phyloP scores from a whole-genome alignment of 2,113 vertebrate species.

The Eulacestoma nigropectus region DNA sequence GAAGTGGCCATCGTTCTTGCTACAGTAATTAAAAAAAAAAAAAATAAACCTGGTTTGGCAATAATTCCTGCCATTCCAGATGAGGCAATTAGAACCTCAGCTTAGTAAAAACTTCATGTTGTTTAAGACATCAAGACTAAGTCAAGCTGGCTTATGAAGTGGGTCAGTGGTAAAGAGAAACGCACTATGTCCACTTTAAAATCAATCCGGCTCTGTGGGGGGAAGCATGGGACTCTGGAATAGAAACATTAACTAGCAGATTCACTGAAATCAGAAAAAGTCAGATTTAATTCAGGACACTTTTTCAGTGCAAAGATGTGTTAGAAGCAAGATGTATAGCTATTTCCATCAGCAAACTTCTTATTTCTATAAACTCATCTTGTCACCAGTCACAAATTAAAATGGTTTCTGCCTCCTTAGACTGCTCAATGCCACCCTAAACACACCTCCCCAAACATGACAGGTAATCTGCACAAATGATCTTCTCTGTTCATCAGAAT shows the following conservation, averaged over 20 bases:
- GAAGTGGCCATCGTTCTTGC: background rate
- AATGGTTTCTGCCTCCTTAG: background rate
- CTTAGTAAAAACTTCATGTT: background rate
- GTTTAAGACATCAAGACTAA: background rate
- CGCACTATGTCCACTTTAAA: background rate
- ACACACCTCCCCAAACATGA: background rate
- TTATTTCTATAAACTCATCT: background rate
- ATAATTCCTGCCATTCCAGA: background rate
- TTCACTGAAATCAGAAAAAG: background rate
- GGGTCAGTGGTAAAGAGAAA: background rate
- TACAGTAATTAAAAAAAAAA: background rate
- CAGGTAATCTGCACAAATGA: background rate
- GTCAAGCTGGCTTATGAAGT: background rate
- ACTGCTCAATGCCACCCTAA: background rate
- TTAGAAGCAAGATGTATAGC: background rate
- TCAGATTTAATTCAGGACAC: background rate
- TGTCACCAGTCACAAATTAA: background rate
- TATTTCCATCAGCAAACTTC: background rate
- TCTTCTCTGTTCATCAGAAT: background rate
- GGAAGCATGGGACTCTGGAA: background rate
- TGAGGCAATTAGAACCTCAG: background rate
- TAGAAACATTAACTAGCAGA: background rate
- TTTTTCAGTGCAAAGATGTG: background rate
- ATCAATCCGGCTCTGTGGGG: background rate
- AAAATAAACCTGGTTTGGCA: background rate